Percentiles rank a stretch among this genome's conserved stretches.
Evolutionary conservation across 2,888 invertebrate genomes (phyloP).

Genomic region (Epinotia ramella): DNA sequence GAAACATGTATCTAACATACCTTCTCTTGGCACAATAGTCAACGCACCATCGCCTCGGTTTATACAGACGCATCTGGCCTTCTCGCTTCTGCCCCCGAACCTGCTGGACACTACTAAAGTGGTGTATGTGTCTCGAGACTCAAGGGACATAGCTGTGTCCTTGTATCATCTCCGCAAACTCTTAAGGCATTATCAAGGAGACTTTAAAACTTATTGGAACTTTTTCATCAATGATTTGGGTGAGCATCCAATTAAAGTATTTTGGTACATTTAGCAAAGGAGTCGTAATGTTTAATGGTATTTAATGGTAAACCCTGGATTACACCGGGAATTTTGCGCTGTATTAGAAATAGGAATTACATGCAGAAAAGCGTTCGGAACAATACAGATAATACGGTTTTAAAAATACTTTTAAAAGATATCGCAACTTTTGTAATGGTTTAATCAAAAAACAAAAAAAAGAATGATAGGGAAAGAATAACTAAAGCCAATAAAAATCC

Average conservation of each 20-base stretch:
- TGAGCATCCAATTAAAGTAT: constrained; percentile 59
- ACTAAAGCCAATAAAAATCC: too few species aligned
- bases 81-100: constrained; percentile 31
- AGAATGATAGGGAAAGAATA: too few species aligned
- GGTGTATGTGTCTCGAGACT: constrained; percentile 89
- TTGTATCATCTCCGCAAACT: constrained; percentile 88
- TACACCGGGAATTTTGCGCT: too few species aligned
- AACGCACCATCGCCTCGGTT: constrained; percentile 33
- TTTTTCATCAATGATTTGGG: constrained; percentile 85
- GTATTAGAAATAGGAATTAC: too few species aligned
- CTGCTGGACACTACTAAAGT: constrained; percentile 25
- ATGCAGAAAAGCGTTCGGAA: too few species aligned
- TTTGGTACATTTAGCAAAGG: neutral
- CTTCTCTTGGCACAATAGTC: neutral
- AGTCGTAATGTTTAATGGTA: too few species aligned
- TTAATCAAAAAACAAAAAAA: too few species aligned
- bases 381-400: too few species aligned
- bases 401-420: too few species aligned
- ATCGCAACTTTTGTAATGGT: too few species aligned
- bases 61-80: constrained; percentile 30
- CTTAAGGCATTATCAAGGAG: constrained; percentile 85
- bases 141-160: constrained; percentile 90
- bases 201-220: constrained; percentile 83
- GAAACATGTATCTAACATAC: neutral
- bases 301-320: too few species aligned